Conservation (phyloP, 2,888 invertebrate species). For the Xylota sylvarum region DNA sequence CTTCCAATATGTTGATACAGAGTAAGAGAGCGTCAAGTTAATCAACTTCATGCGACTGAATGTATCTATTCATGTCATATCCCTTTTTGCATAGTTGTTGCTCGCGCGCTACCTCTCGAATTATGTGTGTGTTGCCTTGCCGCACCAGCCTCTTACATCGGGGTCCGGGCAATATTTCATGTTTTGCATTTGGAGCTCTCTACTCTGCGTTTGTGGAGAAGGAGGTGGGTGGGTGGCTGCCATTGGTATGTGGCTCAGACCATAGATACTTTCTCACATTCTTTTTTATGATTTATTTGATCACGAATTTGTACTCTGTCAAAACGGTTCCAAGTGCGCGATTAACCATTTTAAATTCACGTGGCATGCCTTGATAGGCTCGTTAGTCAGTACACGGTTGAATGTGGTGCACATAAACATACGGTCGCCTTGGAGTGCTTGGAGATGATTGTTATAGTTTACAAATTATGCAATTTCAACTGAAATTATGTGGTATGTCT, state of each 20-base stretch:
- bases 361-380: slow-evolving; percentile 68
- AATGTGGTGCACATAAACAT: slow-evolving; percentile 9
- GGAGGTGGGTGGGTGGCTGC: slow-evolving; percentile 27
- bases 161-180: slow-evolving; percentile 65
- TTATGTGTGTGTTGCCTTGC: slow-evolving; percentile 12
- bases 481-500: slow-evolving; percentile 39
- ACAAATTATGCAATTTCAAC: slow-evolving; percentile 61
- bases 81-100: slow-evolving; percentile 67
- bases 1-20: background rate
- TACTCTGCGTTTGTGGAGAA: slow-evolving; percentile 48
- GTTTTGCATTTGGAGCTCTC: slow-evolving; percentile 68
- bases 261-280: slow-evolving; percentile 76
- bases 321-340: slow-evolving; percentile 73
- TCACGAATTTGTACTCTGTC: slow-evolving; percentile 77
- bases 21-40: slow-evolving; percentile 62
- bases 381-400: slow-evolving; percentile 42
- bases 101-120: slow-evolving; percentile 60
- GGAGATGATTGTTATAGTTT: slow-evolving; percentile 50
- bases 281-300: slow-evolving; percentile 75
- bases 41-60: slow-evolving; percentile 73
- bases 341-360: slow-evolving; percentile 72
- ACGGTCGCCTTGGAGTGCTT: slow-evolving; percentile 9
- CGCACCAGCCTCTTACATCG: slow-evolving; percentile 22
- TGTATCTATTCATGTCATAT: slow-evolving; percentile 75
- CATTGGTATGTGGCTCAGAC: slow-evolving; percentile 63